Evolutionary conservation across 2,797 vertebrate species (phyloP).

Genomic region (Ciconia nigra): DNA sequence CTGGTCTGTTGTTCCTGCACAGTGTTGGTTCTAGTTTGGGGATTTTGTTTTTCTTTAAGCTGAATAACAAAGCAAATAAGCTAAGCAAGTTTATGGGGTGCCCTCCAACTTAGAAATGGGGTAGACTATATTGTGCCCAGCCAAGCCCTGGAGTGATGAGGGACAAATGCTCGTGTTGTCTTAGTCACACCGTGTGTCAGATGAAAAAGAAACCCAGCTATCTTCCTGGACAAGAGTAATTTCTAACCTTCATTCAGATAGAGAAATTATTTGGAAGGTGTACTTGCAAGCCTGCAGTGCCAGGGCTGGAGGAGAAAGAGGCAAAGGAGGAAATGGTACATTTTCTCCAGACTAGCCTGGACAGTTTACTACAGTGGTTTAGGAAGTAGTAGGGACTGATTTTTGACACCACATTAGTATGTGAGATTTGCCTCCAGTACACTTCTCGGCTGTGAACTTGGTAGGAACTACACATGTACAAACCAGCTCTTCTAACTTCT

Average conservation of each 20-base stretch:
- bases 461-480: not conserved
- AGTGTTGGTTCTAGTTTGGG: not conserved
- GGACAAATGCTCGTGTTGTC: not conserved
- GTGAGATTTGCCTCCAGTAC: not conserved
- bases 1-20: not conserved
- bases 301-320: not conserved
- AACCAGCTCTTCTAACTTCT: not conserved
- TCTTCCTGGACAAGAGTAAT: not conserved
- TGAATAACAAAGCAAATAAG: not conserved
- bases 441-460: accelerated
- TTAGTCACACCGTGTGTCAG: not conserved
- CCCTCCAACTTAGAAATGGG: not conserved
- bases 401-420: accelerated
- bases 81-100: not conserved
- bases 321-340: not conserved
- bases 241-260: not conserved
- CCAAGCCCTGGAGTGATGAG: not conserved
- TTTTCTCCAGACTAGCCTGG: not conserved
- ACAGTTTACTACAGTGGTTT: not conserved
- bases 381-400: not conserved
- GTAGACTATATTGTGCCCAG: not conserved
- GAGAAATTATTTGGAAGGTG: not conserved
- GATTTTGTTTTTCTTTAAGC: not conserved
- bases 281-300: not conserved
- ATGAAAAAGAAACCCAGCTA: not conserved